Percentiles rank a stretch among this genome's conserved stretches.
phyloP scores from a whole-genome alignment of 1,140 invertebrate genomes.

The Tachypleus tridentatus region DNA sequence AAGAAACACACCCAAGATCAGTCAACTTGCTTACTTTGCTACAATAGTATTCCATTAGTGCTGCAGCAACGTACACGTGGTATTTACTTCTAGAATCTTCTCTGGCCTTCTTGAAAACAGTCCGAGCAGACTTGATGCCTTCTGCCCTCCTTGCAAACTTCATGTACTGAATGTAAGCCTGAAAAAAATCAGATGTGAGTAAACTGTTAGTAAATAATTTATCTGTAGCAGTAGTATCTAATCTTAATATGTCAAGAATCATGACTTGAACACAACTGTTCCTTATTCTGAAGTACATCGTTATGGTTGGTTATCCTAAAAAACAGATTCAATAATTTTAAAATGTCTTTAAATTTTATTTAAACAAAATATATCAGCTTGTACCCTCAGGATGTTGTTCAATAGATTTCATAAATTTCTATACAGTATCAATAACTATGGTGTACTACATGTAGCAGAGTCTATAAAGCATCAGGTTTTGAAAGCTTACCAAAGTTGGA shows the following conservation, averaged over 20 bases:
- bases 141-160: constrained; percentile 94
- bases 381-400: too few species aligned
- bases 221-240: too few species aligned
- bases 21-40: constrained; percentile 52
- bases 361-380: too few species aligned
- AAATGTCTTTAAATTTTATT: too few species aligned
- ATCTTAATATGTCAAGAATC: too few species aligned
- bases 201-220: too few species aligned
- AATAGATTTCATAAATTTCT: neutral
- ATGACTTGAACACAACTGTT: too few species aligned
- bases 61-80: constrained; percentile 92
- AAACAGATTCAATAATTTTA: too few species aligned
- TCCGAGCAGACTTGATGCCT: constrained; percentile 90
- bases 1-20: neutral
- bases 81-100: constrained; percentile 76
- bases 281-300: too few species aligned
- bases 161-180: constrained; percentile 98
- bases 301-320: too few species aligned
- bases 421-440: constrained; percentile 9
- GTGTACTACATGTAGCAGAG: neutral
- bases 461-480: neutral
- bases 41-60: constrained; percentile 98
- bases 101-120: constrained; percentile 87
- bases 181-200: constrained; percentile 21
- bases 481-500: constrained; percentile 69